Evolutionary conservation across 2,888 invertebrate species (phyloP).

Genomic region (Fragum fragum): DNA sequence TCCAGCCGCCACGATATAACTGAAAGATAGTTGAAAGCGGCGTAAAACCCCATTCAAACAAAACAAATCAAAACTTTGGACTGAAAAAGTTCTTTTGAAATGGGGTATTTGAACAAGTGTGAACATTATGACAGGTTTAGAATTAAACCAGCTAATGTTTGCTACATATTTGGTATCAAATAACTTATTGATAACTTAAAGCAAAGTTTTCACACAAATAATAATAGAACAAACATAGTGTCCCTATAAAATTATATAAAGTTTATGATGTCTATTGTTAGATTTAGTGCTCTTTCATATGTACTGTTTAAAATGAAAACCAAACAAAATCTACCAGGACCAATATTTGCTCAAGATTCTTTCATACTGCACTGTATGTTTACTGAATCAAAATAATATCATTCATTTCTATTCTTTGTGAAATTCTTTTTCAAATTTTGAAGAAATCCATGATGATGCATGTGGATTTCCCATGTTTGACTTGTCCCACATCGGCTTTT

Average conservation of each 20-base stretch:
- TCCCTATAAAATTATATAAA: background rate
- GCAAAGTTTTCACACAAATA: conserved; percentile 2
- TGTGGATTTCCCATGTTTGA: too few relatives aligned
- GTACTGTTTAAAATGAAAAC: conserved; percentile 1
- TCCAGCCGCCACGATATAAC: too few relatives aligned
- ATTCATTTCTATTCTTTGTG: too few relatives aligned
- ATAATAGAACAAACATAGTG: background rate
- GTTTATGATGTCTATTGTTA: background rate
- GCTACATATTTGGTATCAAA: background rate
- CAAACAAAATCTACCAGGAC: background rate
- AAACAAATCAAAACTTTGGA: too few relatives aligned
- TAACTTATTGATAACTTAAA: background rate
- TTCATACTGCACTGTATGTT: background rate
- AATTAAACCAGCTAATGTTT: background rate
- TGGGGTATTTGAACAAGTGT: background rate
- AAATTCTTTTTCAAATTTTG: too few relatives aligned
- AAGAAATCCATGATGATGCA: too few relatives aligned
- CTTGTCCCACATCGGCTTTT: too few relatives aligned
- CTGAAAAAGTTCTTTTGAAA: background rate
- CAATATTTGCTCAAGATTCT: background rate
- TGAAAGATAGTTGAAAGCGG: too few relatives aligned
- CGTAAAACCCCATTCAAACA: too few relatives aligned
- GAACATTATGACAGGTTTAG: background rate
- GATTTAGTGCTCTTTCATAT: background rate
- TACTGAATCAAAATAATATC: background rate